A percentile compares a stretch with the other conserved stretches of the same genome.
phyloP scores from a whole-genome alignment of 2,113 vertebrate genomes.

The Callorhinus ursinus region DNA sequence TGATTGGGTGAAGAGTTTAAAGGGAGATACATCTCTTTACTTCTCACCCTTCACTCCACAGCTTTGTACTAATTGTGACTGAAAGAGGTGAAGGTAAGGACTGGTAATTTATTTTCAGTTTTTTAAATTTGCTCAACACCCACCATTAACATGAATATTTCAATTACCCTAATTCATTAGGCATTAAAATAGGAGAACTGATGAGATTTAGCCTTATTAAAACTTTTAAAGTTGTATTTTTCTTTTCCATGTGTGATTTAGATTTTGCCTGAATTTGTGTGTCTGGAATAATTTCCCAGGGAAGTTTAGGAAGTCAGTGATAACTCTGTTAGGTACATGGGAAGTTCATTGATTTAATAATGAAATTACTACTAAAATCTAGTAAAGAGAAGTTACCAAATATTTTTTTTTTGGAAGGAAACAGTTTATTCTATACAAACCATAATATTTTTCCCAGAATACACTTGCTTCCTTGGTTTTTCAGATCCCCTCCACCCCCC shows the following conservation, averaged over 20 bases:
- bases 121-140: slow-evolving; percentile 36
- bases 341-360: slow-evolving; percentile 78
- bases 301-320: slow-evolving; percentile 72
- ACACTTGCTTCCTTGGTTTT: background rate
- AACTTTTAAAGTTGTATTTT: slow-evolving; percentile 26
- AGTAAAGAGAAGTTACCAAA: slow-evolving; percentile 21
- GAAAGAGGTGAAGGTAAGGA: slow-evolving; percentile 52
- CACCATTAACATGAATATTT: slow-evolving; percentile 59
- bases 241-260: background rate
- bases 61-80: background rate
- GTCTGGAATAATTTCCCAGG: slow-evolving; percentile 37
- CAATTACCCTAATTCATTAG: slow-evolving; percentile 47
- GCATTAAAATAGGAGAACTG: slow-evolving; percentile 34
- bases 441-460: background rate
- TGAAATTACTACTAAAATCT: slow-evolving; percentile 67
- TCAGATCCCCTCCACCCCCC: background rate
- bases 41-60: background rate
- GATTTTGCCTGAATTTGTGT: slow-evolving; percentile 32
- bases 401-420: background rate
- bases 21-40: background rate
- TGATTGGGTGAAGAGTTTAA: slow-evolving; percentile 73
- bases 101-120: slow-evolving; percentile 70
- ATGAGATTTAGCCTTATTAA: background rate
- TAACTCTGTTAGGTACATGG: slow-evolving; percentile 60
- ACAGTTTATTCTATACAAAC: background rate